phyloP scores from a whole-genome alignment of 53 echinoderm and acorn worm species.

The Arbacia lixula region DNA sequence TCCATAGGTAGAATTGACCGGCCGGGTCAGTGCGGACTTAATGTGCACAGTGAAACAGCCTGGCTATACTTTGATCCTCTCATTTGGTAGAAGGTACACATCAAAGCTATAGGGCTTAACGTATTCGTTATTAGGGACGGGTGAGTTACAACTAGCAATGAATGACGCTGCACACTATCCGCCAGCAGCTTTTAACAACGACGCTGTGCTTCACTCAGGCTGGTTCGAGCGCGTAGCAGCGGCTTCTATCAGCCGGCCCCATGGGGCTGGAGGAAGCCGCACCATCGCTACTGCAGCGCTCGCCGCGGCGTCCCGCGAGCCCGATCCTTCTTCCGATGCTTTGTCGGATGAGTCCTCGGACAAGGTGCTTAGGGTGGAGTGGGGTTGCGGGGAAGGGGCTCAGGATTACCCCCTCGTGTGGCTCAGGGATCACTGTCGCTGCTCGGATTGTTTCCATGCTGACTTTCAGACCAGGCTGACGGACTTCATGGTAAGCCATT shows the following conservation, averaged over 20 bases:
- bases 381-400: background rate
- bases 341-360: background rate
- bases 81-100: no score
- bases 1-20: no score
- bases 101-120: no score
- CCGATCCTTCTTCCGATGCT: no score
- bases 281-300: background rate
- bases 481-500: conserved; percentile 22
- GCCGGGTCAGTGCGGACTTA: no score
- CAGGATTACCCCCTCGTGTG: conserved; percentile 59
- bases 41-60: no score
- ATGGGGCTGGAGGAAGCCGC: background rate
- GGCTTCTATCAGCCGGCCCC: background rate
- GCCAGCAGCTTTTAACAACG: conserved; percentile 3
- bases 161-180: background rate
- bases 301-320: background rate
- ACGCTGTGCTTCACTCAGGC: conserved; percentile 2
- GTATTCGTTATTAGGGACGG: no score
- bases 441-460: conserved; percentile 68
- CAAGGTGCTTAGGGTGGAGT: background rate
- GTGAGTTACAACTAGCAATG: no score
- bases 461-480: conserved; percentile 4
- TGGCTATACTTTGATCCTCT: no score
- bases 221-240: conserved; percentile 10
- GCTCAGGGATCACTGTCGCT: conserved; percentile 88